Evolutionary conservation across 2,888 invertebrate species (phyloP), one percentile per base, ranked within the genome.

Genomic region (Xestia ashworthii): DNA sequence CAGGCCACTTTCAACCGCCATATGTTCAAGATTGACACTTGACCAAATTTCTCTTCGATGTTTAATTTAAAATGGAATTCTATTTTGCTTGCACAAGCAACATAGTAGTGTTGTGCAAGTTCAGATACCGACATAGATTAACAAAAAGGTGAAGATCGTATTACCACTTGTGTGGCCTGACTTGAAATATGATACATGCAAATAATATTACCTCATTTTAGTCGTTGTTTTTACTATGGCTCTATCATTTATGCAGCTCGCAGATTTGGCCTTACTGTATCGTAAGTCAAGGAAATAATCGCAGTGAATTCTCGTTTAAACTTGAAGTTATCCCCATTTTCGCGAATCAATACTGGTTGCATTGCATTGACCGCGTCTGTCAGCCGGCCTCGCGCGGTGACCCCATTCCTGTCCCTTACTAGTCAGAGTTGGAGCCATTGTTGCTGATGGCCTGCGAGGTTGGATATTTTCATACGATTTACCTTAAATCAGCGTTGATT

Each of bases 1-100:
- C 93, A 92, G 92, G 92, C 91, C 91, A 94, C 96, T 96, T 96
- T 96, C 96, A 95, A 96, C 92, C 87, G 86, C 96, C 96, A 96
- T 95, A 95, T 96, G 96, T 94, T 96, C 93, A 83, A 93, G 94
- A 95, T 95, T 95, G 95, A 94, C 93, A 92, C 91, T 91, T 93
- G 92, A 91, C 93, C 93, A 94, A 95, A 95, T 95, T 96, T 96
- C 95, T 93, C 94, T 93, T 90, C 68, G 76, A 83, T 84, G n/a
- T 78, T 81, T 68, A 73, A 76, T 48, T 77, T 76, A 60, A 75
- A 81, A 81, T 71, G 69, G 66, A 74, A 80, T 74, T 80, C 74
- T 84, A 80, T 84, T 82, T 83, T 82, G 64, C 71, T 81, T 81
- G 65, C 48, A 69, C 81, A 74, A 76, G 48, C 68, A 55, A 64